phyloP scores from a whole-genome alignment of 2,888 invertebrate species.

The Melanotus villosus region DNA sequence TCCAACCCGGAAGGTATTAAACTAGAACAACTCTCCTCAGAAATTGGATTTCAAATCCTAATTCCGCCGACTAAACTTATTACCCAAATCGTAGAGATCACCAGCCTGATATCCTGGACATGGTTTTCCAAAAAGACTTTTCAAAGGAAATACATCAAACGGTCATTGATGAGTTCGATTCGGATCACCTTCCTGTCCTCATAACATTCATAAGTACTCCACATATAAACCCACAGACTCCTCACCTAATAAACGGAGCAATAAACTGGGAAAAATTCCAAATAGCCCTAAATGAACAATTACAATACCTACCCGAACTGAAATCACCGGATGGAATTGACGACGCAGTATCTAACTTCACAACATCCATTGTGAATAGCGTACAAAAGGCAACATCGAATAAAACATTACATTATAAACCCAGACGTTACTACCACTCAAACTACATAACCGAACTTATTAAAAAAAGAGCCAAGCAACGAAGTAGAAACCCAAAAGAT shows the following conservation, averaged over 20 bases:
- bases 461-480: not conserved
- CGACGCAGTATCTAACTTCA: no score
- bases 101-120: not conserved
- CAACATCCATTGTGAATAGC: no score
- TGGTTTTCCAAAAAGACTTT: not conserved
- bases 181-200: slow-evolving; percentile 17
- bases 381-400: slow-evolving; percentile 11
- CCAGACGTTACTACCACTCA: slow-evolving; percentile 11
- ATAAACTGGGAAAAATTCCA: no score
- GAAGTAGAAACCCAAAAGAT: not conserved
- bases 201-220: not conserved
- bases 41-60: slow-evolving; percentile 3
- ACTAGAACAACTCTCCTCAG: slow-evolving; percentile 12
- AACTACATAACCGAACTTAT: not conserved
- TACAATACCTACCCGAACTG: no score
- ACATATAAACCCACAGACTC: slow-evolving; percentile 22
- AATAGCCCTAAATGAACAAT: no score
- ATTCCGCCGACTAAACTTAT: not conserved
- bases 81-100: slow-evolving; percentile 4
- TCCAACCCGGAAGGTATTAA: slow-evolving; percentile 9
- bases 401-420: slow-evolving; percentile 10
- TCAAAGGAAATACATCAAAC: slow-evolving; percentile 17
- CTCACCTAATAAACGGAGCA: slow-evolving; percentile 20
- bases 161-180: slow-evolving; percentile 16
- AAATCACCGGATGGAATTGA: no score